Evolutionary conservation across 2,797 vertebrate species (phyloP).

Genomic region (Tragelaphus eurycerus): DNA sequence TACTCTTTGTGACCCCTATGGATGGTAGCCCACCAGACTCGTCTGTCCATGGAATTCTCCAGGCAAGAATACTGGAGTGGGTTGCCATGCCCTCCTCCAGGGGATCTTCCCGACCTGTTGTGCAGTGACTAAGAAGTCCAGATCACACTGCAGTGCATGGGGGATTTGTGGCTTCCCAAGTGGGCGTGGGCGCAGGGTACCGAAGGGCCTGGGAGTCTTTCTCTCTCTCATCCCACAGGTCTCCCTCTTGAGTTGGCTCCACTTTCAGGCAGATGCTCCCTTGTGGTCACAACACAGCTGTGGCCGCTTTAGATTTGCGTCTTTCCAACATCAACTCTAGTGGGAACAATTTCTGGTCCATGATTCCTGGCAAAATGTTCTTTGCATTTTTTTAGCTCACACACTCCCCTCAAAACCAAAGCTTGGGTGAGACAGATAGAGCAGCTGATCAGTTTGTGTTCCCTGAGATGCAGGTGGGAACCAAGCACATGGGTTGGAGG

Average conservation of each 20-base stretch:
- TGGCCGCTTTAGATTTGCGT: background rate
- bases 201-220: background rate
- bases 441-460: background rate
- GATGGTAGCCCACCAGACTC: background rate
- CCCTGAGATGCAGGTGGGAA: background rate
- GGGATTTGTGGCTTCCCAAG: background rate
- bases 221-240: fast-evolving
- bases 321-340: background rate
- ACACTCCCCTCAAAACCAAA: background rate
- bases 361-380: background rate
- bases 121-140: background rate
- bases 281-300: background rate
- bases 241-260: background rate
- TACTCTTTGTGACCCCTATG: background rate
- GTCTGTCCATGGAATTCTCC: background rate
- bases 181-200: background rate
- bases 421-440: background rate
- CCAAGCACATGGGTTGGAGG: too few relatives aligned
- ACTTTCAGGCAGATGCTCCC: background rate
- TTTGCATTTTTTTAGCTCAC: background rate
- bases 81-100: background rate
- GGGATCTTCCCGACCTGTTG: background rate
- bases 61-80: background rate
- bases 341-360: background rate
- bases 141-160: fast-evolving